These are phyloP conservation scores for Hybos culiciformis DNA, from an alignment of 2,888 invertebrate genomes.

Conservation along the genomic window DNA sequence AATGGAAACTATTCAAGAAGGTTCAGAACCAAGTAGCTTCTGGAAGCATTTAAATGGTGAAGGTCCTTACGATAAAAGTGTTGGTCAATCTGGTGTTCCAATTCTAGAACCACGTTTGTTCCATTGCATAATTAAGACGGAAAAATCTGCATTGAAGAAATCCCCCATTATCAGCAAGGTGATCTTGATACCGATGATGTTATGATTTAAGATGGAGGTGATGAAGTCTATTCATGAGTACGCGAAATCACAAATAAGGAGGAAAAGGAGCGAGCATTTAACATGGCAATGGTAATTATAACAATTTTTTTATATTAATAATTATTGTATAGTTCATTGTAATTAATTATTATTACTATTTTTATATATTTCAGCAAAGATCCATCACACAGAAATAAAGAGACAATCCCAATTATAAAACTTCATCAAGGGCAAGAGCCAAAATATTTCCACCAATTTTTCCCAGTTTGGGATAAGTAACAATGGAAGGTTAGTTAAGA, in stretches of 20 bases:
- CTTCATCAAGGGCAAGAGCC: conserved; percentile 66
- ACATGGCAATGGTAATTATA: conserved; percentile 42
- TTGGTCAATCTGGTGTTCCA: conserved; percentile 28
- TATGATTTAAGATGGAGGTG: conserved; percentile 63
- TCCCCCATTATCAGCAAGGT: conserved; percentile 58
- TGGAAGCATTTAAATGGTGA: conserved; percentile 55
- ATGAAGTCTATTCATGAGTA: conserved; percentile 65
- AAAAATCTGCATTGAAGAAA: conserved; percentile 54
- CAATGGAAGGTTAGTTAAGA: conserved; percentile 48
- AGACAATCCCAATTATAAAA: conserved; percentile 50
- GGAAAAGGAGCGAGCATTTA: conserved; percentile 41
- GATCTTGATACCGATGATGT: conserved; percentile 62
- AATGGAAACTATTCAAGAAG: conserved; percentile 43
- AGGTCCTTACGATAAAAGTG: conserved; percentile 40
- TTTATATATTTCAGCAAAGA: conserved; percentile 59
- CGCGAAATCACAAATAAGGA: conserved; percentile 54
- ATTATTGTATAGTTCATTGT: background rate
- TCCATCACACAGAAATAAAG: conserved; percentile 50
- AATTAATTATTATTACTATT: conserved; percentile 13
- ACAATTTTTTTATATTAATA: background rate
- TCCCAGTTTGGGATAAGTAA: conserved; percentile 57
- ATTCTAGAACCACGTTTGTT: conserved; percentile 49
- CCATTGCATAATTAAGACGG: conserved; percentile 51
- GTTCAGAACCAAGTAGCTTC: conserved; percentile 52
- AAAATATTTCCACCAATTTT: conserved; percentile 56